A percentile compares a stretch with the other conserved stretches of the same genome.
Evolutionary conservation across 2,797 vertebrate species (phyloP).

Genomic region (Urophycis tenuis): DNA sequence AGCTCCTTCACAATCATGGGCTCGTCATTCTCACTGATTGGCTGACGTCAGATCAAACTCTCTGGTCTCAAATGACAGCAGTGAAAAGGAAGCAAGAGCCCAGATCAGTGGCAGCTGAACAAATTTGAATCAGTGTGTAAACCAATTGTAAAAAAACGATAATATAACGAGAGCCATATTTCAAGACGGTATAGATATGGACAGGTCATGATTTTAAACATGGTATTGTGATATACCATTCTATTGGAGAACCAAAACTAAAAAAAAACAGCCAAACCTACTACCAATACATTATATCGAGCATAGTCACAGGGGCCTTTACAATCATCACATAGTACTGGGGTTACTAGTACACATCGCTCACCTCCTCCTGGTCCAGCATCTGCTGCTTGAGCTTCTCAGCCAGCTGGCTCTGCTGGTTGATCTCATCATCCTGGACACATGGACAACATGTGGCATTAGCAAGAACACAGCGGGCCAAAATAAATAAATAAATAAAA

Average conservation of each 20-base stretch:
- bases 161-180: too few species aligned
- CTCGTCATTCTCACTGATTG: neutral
- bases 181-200: too few species aligned
- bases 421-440: conserved; percentile 93
- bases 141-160: too few species aligned
- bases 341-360: conserved; percentile 21
- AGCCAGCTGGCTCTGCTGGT: conserved; percentile 94
- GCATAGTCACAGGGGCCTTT: neutral
- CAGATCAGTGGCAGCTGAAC: neutral
- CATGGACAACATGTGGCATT: neutral
- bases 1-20: neutral
- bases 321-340: neutral
- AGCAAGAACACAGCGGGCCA: neutral
- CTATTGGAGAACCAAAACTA: too few species aligned
- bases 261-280: neutral
- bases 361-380: conserved; percentile 95
- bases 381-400: conserved; percentile 97
- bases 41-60: neutral
- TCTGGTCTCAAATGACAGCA: neutral
- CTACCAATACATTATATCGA: neutral
- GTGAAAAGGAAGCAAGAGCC: neutral
- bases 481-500: too few species aligned
- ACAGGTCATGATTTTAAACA: too few species aligned
- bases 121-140: too few species aligned
- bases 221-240: too few species aligned